Percentiles rank a stretch among this genome's conserved stretches.
Evolutionary conservation across 2,797 vertebrate genomes (phyloP).

Genomic region (Schizopygopsis malacanthus): DNA sequence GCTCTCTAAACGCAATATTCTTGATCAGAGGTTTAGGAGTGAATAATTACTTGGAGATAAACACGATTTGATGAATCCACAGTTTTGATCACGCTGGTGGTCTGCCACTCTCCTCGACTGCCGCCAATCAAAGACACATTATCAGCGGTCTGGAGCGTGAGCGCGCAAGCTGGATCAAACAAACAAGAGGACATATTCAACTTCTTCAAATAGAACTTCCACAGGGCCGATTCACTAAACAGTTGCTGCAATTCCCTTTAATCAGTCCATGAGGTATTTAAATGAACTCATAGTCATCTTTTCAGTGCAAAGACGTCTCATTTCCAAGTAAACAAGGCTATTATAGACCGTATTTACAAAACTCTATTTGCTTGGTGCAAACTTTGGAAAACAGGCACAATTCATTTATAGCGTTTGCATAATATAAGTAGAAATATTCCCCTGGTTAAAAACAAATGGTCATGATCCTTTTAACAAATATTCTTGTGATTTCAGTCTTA

Average conservation of each 20-base stretch:
- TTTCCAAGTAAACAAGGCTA: background rate
- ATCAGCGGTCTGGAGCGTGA: conserved; percentile 48
- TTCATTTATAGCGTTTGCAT: background rate
- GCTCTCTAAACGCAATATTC: background rate
- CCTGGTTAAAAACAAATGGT: background rate
- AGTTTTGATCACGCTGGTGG: rapidly evolving
- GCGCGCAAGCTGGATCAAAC: conserved; percentile 69
- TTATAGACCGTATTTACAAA: background rate
- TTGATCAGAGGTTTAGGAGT: background rate
- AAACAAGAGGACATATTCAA: conserved; percentile 27
- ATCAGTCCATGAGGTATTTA: background rate
- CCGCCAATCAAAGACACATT: background rate
- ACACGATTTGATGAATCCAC: conserved; percentile 44
- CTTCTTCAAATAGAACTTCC: background rate
- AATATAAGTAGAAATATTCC: background rate
- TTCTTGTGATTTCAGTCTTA: conserved; percentile 52
- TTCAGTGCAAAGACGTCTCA: background rate
- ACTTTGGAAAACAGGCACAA: no score
- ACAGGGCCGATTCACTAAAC: background rate
- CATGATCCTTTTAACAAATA: background rate
- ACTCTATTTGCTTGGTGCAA: background rate
- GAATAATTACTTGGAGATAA: conserved; percentile 66
- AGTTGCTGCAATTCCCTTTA: background rate
- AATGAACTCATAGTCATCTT: background rate
- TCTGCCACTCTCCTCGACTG: conserved; percentile 72